phyloP scores from a whole-genome alignment of 2,888 invertebrate species.

The Hirtodrosophila histrioides region DNA sequence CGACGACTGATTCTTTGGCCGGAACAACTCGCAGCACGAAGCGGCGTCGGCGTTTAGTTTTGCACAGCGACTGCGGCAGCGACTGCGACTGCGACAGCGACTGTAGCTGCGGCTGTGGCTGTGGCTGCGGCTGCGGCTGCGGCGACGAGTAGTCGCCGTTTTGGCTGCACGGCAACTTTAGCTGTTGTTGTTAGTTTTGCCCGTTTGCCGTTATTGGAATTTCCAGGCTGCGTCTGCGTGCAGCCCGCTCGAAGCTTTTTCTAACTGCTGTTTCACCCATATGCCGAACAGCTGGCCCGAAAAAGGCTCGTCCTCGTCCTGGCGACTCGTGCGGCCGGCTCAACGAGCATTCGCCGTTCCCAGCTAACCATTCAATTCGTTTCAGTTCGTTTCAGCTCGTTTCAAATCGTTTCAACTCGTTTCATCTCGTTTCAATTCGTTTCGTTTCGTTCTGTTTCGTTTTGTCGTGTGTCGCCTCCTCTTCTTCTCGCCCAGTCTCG shows the following conservation, averaged over 20 bases:
- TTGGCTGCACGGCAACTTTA: constrained; percentile 63
- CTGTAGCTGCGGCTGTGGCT: constrained; percentile 31
- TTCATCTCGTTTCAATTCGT: constrained; percentile 24
- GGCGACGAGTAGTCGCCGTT: constrained; percentile 54
- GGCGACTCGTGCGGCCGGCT: constrained; percentile 48
- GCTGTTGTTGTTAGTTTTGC: constrained; percentile 30
- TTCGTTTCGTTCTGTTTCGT: constrained; percentile 26
- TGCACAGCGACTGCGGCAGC: constrained; percentile 8
- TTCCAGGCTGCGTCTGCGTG: constrained; percentile 71
- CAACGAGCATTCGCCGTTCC: constrained; percentile 41
- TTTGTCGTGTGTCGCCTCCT: background rate
- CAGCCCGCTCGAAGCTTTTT: constrained; percentile 42
- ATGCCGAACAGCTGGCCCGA: constrained; percentile 48
- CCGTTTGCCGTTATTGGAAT: constrained; percentile 60
- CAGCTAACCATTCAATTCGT: constrained; percentile 9
- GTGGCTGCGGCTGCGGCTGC: constrained; percentile 13
- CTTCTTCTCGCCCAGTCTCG: constrained; percentile 15
- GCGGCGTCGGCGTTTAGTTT: constrained; percentile 40
- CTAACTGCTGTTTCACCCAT: constrained; percentile 18
- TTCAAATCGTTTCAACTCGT: constrained; percentile 27
- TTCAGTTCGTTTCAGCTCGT: constrained; percentile 38
- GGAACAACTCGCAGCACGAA: constrained; percentile 72
- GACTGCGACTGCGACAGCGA: constrained; percentile 23
- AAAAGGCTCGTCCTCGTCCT: constrained; percentile 55
- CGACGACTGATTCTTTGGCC: constrained; percentile 82